Conservation (phyloP, 2,113 vertebrate genomes). For the Gadus macrocephalus region DNA sequence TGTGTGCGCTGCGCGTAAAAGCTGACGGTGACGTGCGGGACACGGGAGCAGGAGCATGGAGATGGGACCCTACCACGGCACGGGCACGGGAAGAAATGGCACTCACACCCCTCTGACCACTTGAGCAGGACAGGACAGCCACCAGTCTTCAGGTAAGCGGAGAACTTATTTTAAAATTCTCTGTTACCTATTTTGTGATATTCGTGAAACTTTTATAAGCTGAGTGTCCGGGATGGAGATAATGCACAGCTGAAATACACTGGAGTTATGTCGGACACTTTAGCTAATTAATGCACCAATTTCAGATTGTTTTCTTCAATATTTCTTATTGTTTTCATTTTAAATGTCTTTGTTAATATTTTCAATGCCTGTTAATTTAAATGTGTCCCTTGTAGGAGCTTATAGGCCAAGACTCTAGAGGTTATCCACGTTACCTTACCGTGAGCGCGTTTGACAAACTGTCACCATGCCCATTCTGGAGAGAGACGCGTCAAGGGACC, state of each 20-base stretch:
- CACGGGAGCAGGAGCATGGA: constrained; percentile 9
- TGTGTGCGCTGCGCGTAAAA: constrained; percentile 44
- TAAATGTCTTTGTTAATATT: not conserved
- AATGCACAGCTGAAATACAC: no score
- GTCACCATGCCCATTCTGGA: constrained; percentile 61
- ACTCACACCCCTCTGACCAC: constrained; percentile 36
- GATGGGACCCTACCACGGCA: constrained; percentile 20
- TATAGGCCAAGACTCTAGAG: constrained; percentile 1
- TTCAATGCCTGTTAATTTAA: no score
- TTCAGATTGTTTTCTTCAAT: constrained; percentile 4
- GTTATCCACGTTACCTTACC: constrained; percentile 16
- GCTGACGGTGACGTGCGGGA: constrained; percentile 39
- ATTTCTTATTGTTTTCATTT: not conserved
- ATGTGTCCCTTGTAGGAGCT: not conserved
- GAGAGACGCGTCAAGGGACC: constrained; percentile 39
- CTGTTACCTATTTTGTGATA: no score
- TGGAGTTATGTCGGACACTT: no score
- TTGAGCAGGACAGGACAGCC: constrained; percentile 2
- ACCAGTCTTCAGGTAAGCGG: constrained; percentile 38
- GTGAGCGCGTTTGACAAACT: not conserved
- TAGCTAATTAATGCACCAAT: no score
- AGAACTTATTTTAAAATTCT: no score
- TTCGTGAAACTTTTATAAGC: no score
- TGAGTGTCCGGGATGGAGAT: no score
- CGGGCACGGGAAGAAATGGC: constrained; percentile 17